Evolutionary conservation across 2,888 invertebrate species (phyloP), one percentile per base, ranked within the genome.

Genomic region (Lasioglossum pauxillum): DNA sequence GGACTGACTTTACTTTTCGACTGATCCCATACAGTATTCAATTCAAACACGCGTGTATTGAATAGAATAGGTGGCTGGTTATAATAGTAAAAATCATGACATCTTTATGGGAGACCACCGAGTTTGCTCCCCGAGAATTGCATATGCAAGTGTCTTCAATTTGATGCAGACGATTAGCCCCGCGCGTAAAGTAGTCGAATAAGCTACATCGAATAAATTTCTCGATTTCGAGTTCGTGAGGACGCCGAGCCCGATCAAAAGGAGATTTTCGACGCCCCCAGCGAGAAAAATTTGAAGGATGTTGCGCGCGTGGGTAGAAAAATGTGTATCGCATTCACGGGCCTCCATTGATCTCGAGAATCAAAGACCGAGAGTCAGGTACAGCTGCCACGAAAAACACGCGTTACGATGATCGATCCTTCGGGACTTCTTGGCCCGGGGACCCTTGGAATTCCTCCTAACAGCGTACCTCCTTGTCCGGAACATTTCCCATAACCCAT

Each of bases 321-420:
- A 88, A 89, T 90, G 80, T 84, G 88, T 90, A 90, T 86, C 90
- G 87, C 85, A 87, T 89, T 90, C 90, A 83, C 74, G 64, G 78
- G 82, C 86, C 77, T 84, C 88, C 90, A 90, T 90, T 86, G 90
- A 90, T 90, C 86, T 86, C 74, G 16, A 46, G 67, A 82, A 74
- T 87, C 90, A 88, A 89, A 89, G 84, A 60, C 57, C 78, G 78
- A 27, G 82, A 75, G 87, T 87, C 89, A 73, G 92, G 88, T 92
- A 91, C 92, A 92, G 91, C 88, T 91, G 91, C 80, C 80, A 60
- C 77, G 85, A 88, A 89, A 92, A 92, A 87, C 80, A 76, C 80
- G 84, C 35, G 72, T 84, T 81, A 74, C 75, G 78, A 81, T 90
- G 89, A 88, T 88, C 88, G 89, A 91, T 90, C 80, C 80, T 57